Percentiles rank a stretch among this genome's conserved stretches.
Evolutionary conservation across 2,797 vertebrate species (phyloP).

Genomic region (Taeniopygia guttata): DNA sequence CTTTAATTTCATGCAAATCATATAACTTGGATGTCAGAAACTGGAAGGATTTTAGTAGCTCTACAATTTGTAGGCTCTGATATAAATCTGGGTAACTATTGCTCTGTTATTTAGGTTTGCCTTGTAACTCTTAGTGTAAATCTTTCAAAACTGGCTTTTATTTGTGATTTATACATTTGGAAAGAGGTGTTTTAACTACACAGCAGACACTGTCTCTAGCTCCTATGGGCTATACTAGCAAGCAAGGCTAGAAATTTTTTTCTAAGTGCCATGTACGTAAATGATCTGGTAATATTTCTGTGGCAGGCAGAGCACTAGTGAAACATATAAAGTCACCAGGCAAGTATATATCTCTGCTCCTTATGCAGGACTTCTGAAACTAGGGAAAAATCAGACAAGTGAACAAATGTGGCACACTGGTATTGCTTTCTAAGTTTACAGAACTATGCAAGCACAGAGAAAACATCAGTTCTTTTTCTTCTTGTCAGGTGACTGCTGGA

Average conservation of each 20-base stretch:
- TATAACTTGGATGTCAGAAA: background rate
- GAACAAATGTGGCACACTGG: background rate
- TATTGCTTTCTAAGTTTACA: background rate
- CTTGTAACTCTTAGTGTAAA: background rate
- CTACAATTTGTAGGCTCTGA: background rate
- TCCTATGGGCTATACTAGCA: background rate
- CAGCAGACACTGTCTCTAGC: background rate
- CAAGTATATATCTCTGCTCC: background rate
- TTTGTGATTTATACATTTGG: background rate
- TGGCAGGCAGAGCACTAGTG: background rate
- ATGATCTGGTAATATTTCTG: background rate
- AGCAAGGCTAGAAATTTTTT: background rate
- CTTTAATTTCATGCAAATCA: slow-evolving; percentile 35
- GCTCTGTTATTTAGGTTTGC: background rate
- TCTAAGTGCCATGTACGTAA: background rate
- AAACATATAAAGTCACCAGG: background rate
- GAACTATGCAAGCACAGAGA: background rate
- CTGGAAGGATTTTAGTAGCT: background rate
- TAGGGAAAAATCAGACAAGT: background rate
- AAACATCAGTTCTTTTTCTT: background rate
- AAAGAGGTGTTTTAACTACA: background rate
- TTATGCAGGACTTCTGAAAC: background rate
- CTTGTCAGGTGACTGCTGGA: background rate
- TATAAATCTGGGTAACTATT: slow-evolving; percentile 34
- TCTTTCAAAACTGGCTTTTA: background rate